A percentile compares a stretch with the other conserved stretches of the same genome.
Conservation (phyloP, 2,113 vertebrate genomes). For the Cercopithecus mona region DNA sequence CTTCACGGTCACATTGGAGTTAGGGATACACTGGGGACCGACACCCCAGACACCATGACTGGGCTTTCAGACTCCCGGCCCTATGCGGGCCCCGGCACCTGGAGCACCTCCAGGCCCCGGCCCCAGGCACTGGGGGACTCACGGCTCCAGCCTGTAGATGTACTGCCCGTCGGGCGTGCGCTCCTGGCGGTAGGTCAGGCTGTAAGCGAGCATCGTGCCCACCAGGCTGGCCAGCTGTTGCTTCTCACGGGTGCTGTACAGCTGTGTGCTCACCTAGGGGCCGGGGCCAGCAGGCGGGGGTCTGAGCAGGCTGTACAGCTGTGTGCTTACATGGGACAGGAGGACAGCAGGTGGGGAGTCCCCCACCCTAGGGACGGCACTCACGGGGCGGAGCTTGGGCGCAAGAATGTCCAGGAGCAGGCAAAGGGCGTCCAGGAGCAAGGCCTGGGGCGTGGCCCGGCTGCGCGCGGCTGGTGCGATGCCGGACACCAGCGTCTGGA, state of each 20-base stretch:
- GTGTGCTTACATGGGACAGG: slow-evolving; percentile 91
- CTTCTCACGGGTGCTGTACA: slow-evolving; percentile 95
- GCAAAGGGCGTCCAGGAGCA: slow-evolving; percentile 91
- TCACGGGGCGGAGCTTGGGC: slow-evolving; percentile 93
- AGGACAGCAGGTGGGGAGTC: no score
- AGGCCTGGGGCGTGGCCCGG: slow-evolving; percentile 81
- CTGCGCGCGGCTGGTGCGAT: slow-evolving; percentile 86
- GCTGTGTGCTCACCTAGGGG: slow-evolving; percentile 94
- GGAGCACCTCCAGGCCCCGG: neutral
- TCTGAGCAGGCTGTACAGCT: slow-evolving; percentile 91
- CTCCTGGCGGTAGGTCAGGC: slow-evolving; percentile 96
- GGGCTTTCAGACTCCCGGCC: neutral
- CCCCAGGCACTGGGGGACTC: slow-evolving; percentile 78
- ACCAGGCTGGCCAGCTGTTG: slow-evolving; percentile 93
- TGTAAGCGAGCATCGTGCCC: slow-evolving; percentile 95
- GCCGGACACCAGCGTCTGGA: slow-evolving; percentile 89
- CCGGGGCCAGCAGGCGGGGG: rapidly evolving
- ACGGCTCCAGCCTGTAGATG: slow-evolving; percentile 94
- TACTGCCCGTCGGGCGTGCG: slow-evolving; percentile 94
- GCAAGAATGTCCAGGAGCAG: slow-evolving; percentile 93
- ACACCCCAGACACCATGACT: neutral
- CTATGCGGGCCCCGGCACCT: neutral
- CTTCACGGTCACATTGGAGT: neutral
- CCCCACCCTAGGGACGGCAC: neutral
- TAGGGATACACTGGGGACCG: no score